These are phyloP conservation scores for Puffinus mauretanicus DNA, from an alignment of 2,113 vertebrate genomes.

Conservation along the genomic window DNA sequence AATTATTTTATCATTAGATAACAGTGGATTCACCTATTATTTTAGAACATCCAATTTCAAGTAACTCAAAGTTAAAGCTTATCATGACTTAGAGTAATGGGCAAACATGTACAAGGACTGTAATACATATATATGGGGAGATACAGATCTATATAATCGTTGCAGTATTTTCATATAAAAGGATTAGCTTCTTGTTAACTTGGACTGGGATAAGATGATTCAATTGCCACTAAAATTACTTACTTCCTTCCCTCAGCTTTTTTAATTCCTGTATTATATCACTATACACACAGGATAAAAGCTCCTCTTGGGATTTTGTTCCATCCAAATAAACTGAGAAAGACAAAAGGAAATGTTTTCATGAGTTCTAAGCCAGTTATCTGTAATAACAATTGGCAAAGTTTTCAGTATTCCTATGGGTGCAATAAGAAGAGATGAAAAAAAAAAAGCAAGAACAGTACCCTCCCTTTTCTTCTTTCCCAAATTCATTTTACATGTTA, in stretches of 20 bases:
- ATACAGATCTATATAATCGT: neutral
- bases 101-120: neutral
- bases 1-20: neutral
- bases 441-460: neutral
- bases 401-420: neutral
- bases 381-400: neutral
- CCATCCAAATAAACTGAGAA: conserved; percentile 88
- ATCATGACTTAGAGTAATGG: neutral
- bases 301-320: conserved; percentile 79
- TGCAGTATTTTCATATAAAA: neutral
- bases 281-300: conserved; percentile 76
- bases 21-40: neutral
- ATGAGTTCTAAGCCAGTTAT: neutral
- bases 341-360: neutral
- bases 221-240: conserved; percentile 5
- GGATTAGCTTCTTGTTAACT: neutral
- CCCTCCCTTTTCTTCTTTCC: neutral
- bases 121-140: neutral
- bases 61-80: neutral
- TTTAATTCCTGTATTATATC: conserved; percentile 77
- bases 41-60: neutral
- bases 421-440: neutral
- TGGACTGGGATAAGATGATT: neutral
- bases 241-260: conserved; percentile 62
- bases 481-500: neutral